Evolutionary conservation across 2,888 invertebrate species (phyloP), one percentile per base, ranked within the genome.

Genomic region (Parnassius glacialis): DNA sequence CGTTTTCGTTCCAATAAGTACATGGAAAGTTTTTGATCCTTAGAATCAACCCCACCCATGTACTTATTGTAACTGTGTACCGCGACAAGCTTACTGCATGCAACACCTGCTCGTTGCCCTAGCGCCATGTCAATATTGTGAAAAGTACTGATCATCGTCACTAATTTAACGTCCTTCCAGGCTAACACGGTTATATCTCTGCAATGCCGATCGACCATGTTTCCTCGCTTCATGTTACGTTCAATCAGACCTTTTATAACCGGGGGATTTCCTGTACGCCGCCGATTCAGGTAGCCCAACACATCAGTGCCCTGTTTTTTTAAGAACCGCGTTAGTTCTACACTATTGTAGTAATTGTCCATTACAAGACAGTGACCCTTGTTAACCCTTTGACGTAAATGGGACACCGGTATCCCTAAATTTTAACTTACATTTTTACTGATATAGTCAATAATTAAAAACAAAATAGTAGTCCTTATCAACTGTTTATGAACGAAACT

Each of bases 41-140:
- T 25, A 68, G 9, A 69, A 34, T 71, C 65, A 3, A 70, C 61
- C 0, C 69, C 67, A 7, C 69, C 69, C 11, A 73, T 72, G 54
- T 43, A 61, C 43, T 68, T 68, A 56, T 73, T 72, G 57, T 73
- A 74, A 34, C 34, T 34, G 34, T 34, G 34, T 7, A 34, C 5
- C 34, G 5, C 34, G 5, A 34, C 34, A 34, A 12, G 47, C 47
- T 45, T 45, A 13, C 53, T 57, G 12, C 55, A 52, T 0, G 68
- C 62, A 9, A 54, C 62, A 0, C 34, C 34, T 34, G 34, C 34
- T 34, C 34, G 34, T 34, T 34, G 34, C 34, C 34, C 34, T 34
- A 7, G 58, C 11, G 0, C 52, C 61, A 11, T 60, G 55, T 53
- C 52, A 25, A 9, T 45, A 11, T 13, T 13, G 50, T 43, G 25